These are phyloP conservation scores for Melopsittacus undulatus DNA, from an alignment of 2,797 vertebrate species.

Conservation along the genomic window DNA sequence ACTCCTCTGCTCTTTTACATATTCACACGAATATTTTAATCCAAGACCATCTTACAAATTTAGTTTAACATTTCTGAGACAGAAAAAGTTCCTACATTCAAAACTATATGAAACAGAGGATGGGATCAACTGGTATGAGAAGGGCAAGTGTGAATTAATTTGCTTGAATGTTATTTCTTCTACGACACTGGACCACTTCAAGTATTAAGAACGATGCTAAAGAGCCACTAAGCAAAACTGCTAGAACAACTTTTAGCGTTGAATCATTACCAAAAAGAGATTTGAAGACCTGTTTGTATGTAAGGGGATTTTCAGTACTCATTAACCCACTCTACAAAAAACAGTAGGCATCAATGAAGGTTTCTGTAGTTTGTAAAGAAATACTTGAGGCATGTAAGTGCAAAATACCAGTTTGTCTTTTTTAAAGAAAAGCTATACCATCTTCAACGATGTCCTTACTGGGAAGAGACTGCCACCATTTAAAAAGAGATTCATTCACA, in stretches of 20 bases:
- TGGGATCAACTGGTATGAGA: background rate
- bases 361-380: constrained; percentile 33
- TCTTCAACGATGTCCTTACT: constrained; percentile 62
- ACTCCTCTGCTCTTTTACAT: background rate
- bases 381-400: constrained; percentile 46
- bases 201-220: constrained; percentile 32
- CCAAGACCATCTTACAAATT: background rate
- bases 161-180: constrained; percentile 30
- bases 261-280: constrained; percentile 1
- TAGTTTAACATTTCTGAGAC: background rate
- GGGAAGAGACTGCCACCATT: constrained; percentile 65
- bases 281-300: background rate
- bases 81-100: background rate
- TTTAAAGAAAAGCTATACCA: constrained; percentile 56
- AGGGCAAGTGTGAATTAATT: constrained; percentile 16
- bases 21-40: background rate
- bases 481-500: constrained; percentile 66
- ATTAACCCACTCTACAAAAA: constrained; percentile 31
- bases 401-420: constrained; percentile 30
- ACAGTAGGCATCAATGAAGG: constrained; percentile 22
- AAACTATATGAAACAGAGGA: constrained; percentile 16
- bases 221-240: constrained; percentile 21
- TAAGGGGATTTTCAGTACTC: constrained; percentile 26
- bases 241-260: background rate
- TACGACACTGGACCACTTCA: constrained; percentile 28